Evolutionary conservation across 1,140 invertebrate genomes (phyloP).

Genomic region (Sitodiplosis mosellana): DNA sequence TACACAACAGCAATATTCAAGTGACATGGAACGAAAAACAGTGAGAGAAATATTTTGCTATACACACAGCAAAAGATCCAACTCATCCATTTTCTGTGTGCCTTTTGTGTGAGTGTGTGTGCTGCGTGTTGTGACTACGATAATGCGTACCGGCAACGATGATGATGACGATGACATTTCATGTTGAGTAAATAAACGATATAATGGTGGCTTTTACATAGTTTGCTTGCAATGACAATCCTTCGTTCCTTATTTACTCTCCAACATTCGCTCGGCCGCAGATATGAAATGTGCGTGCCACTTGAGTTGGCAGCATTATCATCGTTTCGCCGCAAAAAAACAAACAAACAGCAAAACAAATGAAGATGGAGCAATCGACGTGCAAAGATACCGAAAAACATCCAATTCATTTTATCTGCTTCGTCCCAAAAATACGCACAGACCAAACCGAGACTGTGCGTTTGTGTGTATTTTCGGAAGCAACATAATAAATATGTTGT

Average conservation of each 20-base stretch:
- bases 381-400: too few species aligned
- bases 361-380: too few species aligned
- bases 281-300: too few species aligned
- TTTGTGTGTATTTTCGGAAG: slow-evolving; percentile 11
- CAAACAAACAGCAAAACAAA: too few species aligned
- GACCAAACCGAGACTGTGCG: too few species aligned
- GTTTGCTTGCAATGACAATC: not conserved
- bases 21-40: slow-evolving; percentile 2
- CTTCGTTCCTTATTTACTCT: not conserved
- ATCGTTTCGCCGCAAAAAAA: too few species aligned
- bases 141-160: too few species aligned
- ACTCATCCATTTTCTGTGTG: slow-evolving; percentile 24
- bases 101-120: slow-evolving; percentile 7
- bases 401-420: not conserved
- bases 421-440: slow-evolving; percentile 11
- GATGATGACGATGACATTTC: slow-evolving; percentile 9
- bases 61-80: slow-evolving; percentile 9
- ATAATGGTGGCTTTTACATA: too few species aligned
- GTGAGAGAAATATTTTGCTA: not conserved
- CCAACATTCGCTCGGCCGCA: too few species aligned
- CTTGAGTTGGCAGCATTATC: too few species aligned
- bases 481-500: slow-evolving; percentile 11
- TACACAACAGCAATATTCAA: not conserved
- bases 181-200: slow-evolving; percentile 8
- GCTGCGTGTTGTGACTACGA: too few species aligned